These are phyloP conservation scores for Halichoeres trimaculatus DNA, from an alignment of 2,113 vertebrate species.

Conservation along the genomic window DNA sequence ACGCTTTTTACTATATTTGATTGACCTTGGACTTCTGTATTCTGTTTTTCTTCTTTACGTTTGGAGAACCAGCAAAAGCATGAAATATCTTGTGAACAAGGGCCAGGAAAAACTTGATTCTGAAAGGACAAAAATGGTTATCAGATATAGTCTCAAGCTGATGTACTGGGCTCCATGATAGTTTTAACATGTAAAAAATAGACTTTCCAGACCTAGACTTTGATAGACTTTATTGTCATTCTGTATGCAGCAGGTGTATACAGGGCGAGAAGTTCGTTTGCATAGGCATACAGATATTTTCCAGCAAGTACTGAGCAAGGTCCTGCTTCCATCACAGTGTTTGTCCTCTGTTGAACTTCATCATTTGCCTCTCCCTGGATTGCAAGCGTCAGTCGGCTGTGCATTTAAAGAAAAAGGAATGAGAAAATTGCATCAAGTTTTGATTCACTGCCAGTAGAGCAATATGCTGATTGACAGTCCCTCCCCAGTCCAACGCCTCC, in stretches of 20 bases:
- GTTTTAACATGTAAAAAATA: no score
- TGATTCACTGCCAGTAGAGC: background rate
- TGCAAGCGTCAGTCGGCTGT: background rate
- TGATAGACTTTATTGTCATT: no score
- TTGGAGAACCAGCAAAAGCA: no score
- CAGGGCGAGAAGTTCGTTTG: background rate
- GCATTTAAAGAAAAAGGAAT: background rate
- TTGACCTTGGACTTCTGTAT: background rate
- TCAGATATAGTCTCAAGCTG: background rate
- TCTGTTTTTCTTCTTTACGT: no score
- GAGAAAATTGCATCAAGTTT: background rate
- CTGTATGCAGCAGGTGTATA: no score
- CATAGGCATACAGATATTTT: background rate
- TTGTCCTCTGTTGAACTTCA: background rate
- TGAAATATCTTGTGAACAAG: no score
- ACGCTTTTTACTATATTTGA: conserved; percentile 2
- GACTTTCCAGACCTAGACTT: no score
- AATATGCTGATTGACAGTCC: background rate
- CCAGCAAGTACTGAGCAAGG: background rate
- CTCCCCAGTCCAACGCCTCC: background rate
- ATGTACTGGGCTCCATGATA: background rate
- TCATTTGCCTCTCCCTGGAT: background rate
- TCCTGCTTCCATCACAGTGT: background rate
- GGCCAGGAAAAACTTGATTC: no score
- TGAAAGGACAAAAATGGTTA: no score